Evolutionary conservation across 2,888 invertebrate genomes (phyloP), one percentile per base, ranked within the genome.

Genomic region (Epistrophella euchroma): DNA sequence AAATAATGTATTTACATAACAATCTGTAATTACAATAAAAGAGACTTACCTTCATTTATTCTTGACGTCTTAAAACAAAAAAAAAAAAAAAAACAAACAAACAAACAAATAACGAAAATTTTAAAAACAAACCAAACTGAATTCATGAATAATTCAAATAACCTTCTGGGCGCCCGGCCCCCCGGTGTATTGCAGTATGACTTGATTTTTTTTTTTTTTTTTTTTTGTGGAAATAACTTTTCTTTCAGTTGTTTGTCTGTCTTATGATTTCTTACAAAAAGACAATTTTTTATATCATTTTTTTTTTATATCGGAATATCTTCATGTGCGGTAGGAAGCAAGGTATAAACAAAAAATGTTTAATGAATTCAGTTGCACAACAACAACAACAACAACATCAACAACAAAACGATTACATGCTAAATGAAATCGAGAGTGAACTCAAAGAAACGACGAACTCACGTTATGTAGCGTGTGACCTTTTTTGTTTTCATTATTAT

Each of bases 131-230:
- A 52, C 40, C 19, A 62, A 11, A 60, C 15, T 22, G 37, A 40
- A 43, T 37, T 83, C 82, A 83, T 83, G 82, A 83, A 83, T 83
- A 45, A 83, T 83, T 83, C 78, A 83, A 68, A 52, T 52, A 66
- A 66, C 66, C 47, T 50, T 32, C n/a, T 43, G 60, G 52, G 22
- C 62, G 37, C 35, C 25, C n/a, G 25, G 19, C 43, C 66, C 58
- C 58, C 32, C 17, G 15, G 28, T 28, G 11, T 32, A 62, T 43
- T 47, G 28, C 75, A 17, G 28, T 47, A 25, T 22, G 70, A 25
- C 77, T 60, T 60, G 15, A 58, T 3, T 79, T 79, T 74, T 70
- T 77, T 56, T 45, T 45, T 50, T 64, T 68, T 64, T 7, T 32
- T 4, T 28, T 9, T 71, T 74, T 74, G 47, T 62, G 22, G 19